phyloP scores from a whole-genome alignment of 1,140 invertebrate genomes.

The Dysdera silvatica region DNA sequence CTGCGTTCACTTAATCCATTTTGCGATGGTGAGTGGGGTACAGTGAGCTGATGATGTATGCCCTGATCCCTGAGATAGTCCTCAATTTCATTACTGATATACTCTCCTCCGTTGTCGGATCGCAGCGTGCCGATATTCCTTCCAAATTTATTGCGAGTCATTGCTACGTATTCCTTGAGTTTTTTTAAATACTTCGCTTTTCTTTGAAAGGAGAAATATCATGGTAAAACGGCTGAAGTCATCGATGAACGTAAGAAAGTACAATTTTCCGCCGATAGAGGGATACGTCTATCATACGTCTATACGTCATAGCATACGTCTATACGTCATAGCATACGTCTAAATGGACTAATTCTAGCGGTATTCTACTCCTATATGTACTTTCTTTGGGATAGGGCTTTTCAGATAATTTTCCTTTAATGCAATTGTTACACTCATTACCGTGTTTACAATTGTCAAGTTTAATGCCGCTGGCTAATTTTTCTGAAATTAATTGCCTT shows the following conservation, averaged over 20 bases:
- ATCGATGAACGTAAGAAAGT: slow-evolving; percentile 1
- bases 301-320: too few relatives aligned
- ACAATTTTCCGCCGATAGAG: background rate
- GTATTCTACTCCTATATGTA: too few relatives aligned
- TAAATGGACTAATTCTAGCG: too few relatives aligned
- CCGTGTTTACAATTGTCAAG: too few relatives aligned
- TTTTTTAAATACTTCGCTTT: background rate
- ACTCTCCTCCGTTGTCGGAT: slow-evolving; percentile 11
- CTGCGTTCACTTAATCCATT: slow-evolving; percentile 39
- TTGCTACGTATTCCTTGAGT: background rate
- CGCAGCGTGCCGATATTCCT: background rate
- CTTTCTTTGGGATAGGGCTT: too few relatives aligned
- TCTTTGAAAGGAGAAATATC: background rate
- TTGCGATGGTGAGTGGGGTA: slow-evolving; percentile 33
- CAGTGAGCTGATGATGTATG: slow-evolving; percentile 27
- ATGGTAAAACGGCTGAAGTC: background rate
- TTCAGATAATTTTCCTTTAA: too few relatives aligned
- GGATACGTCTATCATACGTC: too few relatives aligned
- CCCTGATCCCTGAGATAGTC: slow-evolving; percentile 20
- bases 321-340: too few relatives aligned
- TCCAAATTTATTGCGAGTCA: background rate
- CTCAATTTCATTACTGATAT: background rate
- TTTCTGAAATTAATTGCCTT: too few relatives aligned
- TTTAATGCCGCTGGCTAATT: too few relatives aligned
- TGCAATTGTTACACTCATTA: too few relatives aligned